Base-by-base conservation (phyloP, 1,140 invertebrate genomes). In the Pogonus chalceus region DNA sequence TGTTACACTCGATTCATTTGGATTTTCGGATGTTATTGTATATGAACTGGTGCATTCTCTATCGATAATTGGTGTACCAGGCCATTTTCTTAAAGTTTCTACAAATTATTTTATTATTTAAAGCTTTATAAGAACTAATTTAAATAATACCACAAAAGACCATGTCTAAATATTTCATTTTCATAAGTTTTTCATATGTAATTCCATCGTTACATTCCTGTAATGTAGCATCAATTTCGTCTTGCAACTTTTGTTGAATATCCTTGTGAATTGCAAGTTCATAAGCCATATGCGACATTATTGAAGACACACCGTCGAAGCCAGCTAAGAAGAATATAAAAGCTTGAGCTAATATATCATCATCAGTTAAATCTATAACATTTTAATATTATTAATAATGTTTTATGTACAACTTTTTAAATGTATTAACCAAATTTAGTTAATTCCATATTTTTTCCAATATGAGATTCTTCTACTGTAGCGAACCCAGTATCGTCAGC, bases 111-210 rank as follows among this genome's bases (percentile, higher is more conserved):
- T 3, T 12, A 43, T 12, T 43, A 43, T 43, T 43, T 12, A 4
- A 10, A 43, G 14, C 4, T 3, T 43, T 10, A 16, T 43, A 43
- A 12, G 37, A 12, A 12, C 37, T 9, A 10, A 43, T 12, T 4
- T 43, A 10, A 43, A 43, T 43, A 43, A 43, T 57, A 72, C 70
- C 74, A 39, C 70, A 72, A 0, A 78, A 58, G 2, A 80, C 76
- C 72, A 78, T 79, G 56, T 87, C 84, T 64, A 85, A 61, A 59
- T 84, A 86, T 18, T 74, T 75, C 72, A 87, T 71, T 22, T 73
- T 69, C 23, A 72, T 63, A 0, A 86, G 65, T 10, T 76, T 74
- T 23, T 71, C 69, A 51, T 75, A 79, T 2, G 57, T 69, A 0
- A 78, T 58, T 23, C 68, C 68, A 0, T 73, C 78, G 18, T 70